A percentile compares a stretch with the other conserved stretches of the same genome.
These are phyloP conservation scores for Sciurus vulgaris DNA, from an alignment of 2,797 vertebrate genomes.

Conservation along the genomic window DNA sequence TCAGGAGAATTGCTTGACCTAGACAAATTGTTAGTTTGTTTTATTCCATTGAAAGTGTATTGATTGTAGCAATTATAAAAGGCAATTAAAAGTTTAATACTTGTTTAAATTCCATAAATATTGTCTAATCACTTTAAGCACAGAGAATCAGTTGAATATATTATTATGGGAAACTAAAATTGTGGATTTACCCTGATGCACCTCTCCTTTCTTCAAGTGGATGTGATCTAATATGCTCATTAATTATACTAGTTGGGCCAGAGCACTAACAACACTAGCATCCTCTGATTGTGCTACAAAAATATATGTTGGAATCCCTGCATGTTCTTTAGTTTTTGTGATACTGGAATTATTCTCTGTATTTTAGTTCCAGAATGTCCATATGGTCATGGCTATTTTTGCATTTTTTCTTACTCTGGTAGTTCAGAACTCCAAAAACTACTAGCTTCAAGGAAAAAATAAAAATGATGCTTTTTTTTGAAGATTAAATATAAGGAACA, in stretches of 20 bases:
- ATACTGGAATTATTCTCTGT: neutral
- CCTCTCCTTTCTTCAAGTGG: neutral
- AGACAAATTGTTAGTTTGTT: conserved; percentile 16
- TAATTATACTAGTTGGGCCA: neutral
- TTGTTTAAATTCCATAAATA: neutral
- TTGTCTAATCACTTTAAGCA: neutral
- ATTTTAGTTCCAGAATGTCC: neutral
- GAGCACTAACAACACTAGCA: too few species aligned
- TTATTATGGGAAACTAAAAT: neutral
- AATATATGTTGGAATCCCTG: neutral
- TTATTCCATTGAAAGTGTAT: neutral
- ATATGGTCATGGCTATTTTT: neutral
- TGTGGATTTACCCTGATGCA: neutral
- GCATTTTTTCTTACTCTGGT: conserved; percentile 15
- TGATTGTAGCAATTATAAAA: neutral
- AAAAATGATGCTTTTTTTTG: neutral
- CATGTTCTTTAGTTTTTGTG: neutral
- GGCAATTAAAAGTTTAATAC: neutral
- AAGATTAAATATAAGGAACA: neutral
- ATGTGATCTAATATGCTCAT: neutral
- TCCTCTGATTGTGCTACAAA: neutral
- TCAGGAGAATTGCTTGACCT: neutral
- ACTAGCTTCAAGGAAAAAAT: conserved; percentile 4
- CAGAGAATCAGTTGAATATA: neutral
- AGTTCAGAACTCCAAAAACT: conserved; percentile 8